Percentiles rank a stretch among this genome's conserved stretches.
Conservation (phyloP, 1,140 invertebrate genomes). For the Eriosoma lanigerum region DNA sequence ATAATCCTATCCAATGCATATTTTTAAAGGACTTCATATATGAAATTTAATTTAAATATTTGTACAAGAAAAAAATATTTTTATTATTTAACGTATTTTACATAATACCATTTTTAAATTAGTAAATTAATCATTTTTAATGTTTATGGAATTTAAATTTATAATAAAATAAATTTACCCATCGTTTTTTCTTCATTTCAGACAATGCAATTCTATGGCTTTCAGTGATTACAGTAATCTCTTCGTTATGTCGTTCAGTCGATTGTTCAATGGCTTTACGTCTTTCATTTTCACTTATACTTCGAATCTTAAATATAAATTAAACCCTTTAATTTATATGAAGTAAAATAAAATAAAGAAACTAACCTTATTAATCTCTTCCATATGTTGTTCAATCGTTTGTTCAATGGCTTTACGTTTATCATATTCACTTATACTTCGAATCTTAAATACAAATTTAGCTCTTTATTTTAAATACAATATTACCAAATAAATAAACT, state of each 20-base stretch:
- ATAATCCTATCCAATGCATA: too few species aligned
- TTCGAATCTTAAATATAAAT: too few species aligned
- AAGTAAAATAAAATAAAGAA: too few species aligned
- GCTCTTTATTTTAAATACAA: neutral
- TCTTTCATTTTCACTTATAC: too few species aligned
- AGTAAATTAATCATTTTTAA: neutral
- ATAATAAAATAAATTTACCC: conserved; percentile 64
- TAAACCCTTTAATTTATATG: too few species aligned
- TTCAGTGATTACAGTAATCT: conserved; percentile 67
- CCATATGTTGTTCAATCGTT: conserved; percentile 69
- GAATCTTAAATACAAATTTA: conserved; percentile 60
- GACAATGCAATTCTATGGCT: conserved; percentile 72
- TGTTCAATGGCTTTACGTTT: conserved; percentile 64
- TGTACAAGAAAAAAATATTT: too few species aligned
- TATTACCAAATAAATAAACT: conserved; percentile 35
- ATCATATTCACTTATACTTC: conserved; percentile 64
- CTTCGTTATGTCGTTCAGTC: too few species aligned
- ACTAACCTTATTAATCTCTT: too few species aligned
- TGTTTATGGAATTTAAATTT: neutral
- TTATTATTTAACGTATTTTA: neutral
- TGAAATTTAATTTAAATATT: too few species aligned
- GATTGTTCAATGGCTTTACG: too few species aligned
- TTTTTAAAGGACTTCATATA: too few species aligned
- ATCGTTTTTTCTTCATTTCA: conserved; percentile 80
- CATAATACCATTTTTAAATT: neutral